Evolutionary conservation across 2,888 invertebrate genomes (phyloP), one percentile per base, ranked within the genome.

Genomic region (Metopia argyrocephala): DNA sequence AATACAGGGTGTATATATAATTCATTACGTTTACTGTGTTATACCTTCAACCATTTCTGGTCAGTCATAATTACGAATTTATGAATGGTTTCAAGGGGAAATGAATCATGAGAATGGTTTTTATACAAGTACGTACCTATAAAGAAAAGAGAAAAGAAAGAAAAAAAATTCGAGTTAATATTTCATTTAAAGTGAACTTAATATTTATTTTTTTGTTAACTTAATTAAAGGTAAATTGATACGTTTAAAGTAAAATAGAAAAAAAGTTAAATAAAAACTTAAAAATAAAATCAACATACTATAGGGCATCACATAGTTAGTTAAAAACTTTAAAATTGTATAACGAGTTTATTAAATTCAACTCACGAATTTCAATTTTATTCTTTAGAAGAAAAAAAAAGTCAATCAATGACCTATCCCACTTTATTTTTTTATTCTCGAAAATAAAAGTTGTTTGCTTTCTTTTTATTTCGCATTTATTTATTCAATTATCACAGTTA

Each of bases 101-200:
- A n/a, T n/a, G n/a, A n/a, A n/a, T n/a, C n/a, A n/a, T n/a, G n/a
- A n/a, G n/a, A n/a, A n/a, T n/a, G n/a, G n/a, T n/a, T n/a, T n/a
- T n/a, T n/a, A 69, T 25, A 62, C 5, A n/a, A 65, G n/a, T 25
- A 76, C 81, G 64, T 78, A 81, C 81, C 81, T 81, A 74, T 3
- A 81, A 81, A 57, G 74, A 81, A 48, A 78, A 56, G 23, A 73
- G 15, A 50, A 50, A 15, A 48, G 2, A 28, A 69, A n/a, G 20
- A 38, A 18, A 7, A 1, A 20, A 6, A n/a, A n/a, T n/a, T n/a
- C n/a, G n/a, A n/a, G n/a, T n/a, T n/a, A n/a, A n/a, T n/a, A n/a
- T n/a, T n/a, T n/a, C n/a, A n/a, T n/a, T n/a, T n/a, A n/a, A n/a
- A n/a, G n/a, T n/a, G n/a, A n/a, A n/a, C n/a, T n/a, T n/a, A n/a